Base-by-base conservation (phyloP, 2,888 invertebrate species). In the Yponomeuta plumbellus region DNA sequence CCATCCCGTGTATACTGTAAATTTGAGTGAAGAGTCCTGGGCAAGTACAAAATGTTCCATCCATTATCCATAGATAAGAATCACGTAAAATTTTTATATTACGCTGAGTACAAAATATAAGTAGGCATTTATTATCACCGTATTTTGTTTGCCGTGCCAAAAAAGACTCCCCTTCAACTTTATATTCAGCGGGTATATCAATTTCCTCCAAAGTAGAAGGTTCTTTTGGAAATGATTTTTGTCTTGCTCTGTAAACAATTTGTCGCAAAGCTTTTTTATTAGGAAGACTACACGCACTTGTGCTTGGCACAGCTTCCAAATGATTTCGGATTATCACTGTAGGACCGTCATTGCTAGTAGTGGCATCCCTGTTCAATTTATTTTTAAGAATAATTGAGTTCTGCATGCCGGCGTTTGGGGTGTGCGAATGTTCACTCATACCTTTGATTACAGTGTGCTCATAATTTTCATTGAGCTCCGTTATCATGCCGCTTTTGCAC, bases 31-130 rank as follows among this genome's bases (percentile, higher is more conserved):
- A 63, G 39, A 63, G 56, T 62, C 22, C 63, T n/a, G 64, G 66
- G 63, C 66, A 64, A 22, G 67, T 66, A 59, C 61, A 21, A 58
- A 67, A 67, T 17, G 67, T 67, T 64, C 64, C 67, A 13, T 66
- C 66, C 66, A 66, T 67, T 44, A 66, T 44, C 66, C 67, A 64
- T 57, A 66, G 22, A 56, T 63, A 66, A 64, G 66, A 66, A 68
- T 66, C 64, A 52, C 61, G 64, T 59, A 66, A 65, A 17, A 58
- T 17, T 58, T 21, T 2, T n/a, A 58, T 65, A 65, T 65, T 65
- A 39, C 58, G 5, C 26, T 26, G 26, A 26, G 26, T 26, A 26
- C 26, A 26, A 26, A 5, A 26, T 26, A 26, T 26, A 26, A 26
- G 26, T 26, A 26, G 26, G 26, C 26, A 26, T 2, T 4, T 26